Conservation (phyloP, 2,113 vertebrate species). For the Sitta europaea region DNA sequence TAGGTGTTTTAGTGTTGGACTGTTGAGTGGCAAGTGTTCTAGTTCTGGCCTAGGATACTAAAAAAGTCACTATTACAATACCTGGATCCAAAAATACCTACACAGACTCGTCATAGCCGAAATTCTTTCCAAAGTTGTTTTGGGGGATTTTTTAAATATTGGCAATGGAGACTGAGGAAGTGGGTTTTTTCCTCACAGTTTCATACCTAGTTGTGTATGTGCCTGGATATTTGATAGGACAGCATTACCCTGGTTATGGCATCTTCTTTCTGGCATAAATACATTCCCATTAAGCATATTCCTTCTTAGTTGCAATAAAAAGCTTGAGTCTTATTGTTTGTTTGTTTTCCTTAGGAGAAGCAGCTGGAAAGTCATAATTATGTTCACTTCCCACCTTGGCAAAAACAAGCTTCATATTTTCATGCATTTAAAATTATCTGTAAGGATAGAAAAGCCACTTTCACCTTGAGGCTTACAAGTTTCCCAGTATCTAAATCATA, state of each 20-base stretch:
- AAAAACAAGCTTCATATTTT: slow-evolving; percentile 50
- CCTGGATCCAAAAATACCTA: background rate
- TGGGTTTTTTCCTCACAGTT: background rate
- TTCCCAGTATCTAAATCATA: slow-evolving; percentile 22
- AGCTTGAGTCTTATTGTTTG: slow-evolving; percentile 7
- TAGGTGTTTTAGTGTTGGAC: background rate
- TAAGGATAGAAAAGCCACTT: background rate
- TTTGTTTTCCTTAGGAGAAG: slow-evolving; percentile 56
- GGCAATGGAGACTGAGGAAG: background rate
- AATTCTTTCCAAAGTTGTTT: background rate
- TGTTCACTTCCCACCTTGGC: slow-evolving; percentile 36
- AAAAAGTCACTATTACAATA: background rate
- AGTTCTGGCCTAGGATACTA: background rate
- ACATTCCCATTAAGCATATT: slow-evolving; percentile 51
- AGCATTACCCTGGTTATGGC: slow-evolving; percentile 6
- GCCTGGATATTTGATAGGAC: slow-evolving; percentile 23
- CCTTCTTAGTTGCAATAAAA: slow-evolving; percentile 35
- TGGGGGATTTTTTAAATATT: background rate
- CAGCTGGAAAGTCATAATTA: slow-evolving; percentile 66
- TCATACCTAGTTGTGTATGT: background rate
- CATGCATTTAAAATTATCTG: slow-evolving; percentile 25
- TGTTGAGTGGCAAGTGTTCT: background rate
- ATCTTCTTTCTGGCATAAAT: slow-evolving; percentile 40
- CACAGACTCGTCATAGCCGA: background rate
- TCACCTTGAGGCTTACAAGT: slow-evolving; percentile 2